Evolutionary conservation across 1,140 invertebrate species (phyloP), one percentile per base, ranked within the genome.

Genomic region (Lithobius niger): DNA sequence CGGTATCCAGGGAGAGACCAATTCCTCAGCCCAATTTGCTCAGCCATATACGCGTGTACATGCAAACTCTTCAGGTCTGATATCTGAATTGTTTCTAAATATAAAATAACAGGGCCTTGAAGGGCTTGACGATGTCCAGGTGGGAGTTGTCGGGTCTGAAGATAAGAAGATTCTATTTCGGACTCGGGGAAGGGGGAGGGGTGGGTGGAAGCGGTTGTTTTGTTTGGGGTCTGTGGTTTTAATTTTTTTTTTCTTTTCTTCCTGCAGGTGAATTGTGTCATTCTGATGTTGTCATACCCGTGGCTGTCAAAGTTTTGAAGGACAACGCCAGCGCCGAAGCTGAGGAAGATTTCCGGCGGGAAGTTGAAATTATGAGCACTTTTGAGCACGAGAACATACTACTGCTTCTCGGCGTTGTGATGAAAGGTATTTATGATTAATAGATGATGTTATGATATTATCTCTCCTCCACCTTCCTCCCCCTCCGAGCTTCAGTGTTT

Each of bases 321-420:
- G 83, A 88, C 45, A 79, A 77, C 16, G 84, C 83, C 0, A 81
- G 79, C n/a, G 74, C 77, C n/a, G 86, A 87, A 67, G 81, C 83
- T 0, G 80, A 86, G 61, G 83, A 87, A 54, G 86, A 91, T 66
- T 90, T 91, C 62, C 80, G 88, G 66, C 69, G 86, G 60, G 89
- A 93, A 74, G 86, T 91, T 2, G 86, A 89, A 60, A 89, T 90
- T 55, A 91, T 91, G 86, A 85, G 84, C 54, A 78, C 84, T 24
- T 92, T 93, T 66, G 75, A 78, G n/a, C 88, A 93, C 69, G 73
- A 79, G 22, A 91, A 92, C 66, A 93, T 93, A 63, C 75, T 93
- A n/a, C 81, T 82, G 1, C 71, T 93, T 1, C 71, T 88, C 43
- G 88, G 87, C 57, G 80, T 90, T 3, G 84, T 88, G 1, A 75